These are phyloP conservation scores for Hyles lineata DNA, from an alignment of 2,888 invertebrate genomes.

Conservation along the genomic window DNA sequence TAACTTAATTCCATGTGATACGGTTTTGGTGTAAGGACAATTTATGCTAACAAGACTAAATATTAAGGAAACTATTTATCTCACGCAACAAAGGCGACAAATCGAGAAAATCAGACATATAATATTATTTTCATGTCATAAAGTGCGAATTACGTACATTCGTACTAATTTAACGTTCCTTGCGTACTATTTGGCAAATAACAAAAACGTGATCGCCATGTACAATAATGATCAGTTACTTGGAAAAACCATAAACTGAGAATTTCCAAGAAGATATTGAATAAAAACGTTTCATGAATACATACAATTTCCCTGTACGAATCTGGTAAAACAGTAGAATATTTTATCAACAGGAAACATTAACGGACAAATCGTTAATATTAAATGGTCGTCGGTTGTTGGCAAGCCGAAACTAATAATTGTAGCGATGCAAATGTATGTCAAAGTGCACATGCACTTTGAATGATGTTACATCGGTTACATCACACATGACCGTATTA, in stretches of 20 bases:
- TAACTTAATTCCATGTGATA: not conserved
- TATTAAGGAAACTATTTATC: not conserved
- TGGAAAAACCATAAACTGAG: conserved; percentile 44
- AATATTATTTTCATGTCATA: conserved; percentile 29
- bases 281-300: conserved; percentile 23
- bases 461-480: conserved; percentile 30
- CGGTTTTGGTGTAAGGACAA: not conserved
- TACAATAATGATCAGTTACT: conserved; percentile 40
- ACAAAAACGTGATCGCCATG: conserved; percentile 50
- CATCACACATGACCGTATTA: conserved; percentile 51
- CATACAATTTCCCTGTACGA: conserved; percentile 20
- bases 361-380: not conserved
- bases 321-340: conserved; percentile 30
- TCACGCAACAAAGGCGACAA: not conserved
- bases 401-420: not conserved
- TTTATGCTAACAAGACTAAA: not conserved
- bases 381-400: not conserved
- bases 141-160: conserved; percentile 48
- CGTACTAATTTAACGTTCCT: conserved; percentile 47
- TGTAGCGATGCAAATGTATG: not conserved
- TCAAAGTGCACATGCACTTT: not conserved
- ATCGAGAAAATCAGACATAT: not conserved
- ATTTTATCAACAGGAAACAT: conserved; percentile 33
- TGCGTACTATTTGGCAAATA: conserved; percentile 41
- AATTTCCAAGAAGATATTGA: conserved; percentile 42